phyloP scores from a whole-genome alignment of 2,888 invertebrate genomes.

The Aethes cnicana region DNA sequence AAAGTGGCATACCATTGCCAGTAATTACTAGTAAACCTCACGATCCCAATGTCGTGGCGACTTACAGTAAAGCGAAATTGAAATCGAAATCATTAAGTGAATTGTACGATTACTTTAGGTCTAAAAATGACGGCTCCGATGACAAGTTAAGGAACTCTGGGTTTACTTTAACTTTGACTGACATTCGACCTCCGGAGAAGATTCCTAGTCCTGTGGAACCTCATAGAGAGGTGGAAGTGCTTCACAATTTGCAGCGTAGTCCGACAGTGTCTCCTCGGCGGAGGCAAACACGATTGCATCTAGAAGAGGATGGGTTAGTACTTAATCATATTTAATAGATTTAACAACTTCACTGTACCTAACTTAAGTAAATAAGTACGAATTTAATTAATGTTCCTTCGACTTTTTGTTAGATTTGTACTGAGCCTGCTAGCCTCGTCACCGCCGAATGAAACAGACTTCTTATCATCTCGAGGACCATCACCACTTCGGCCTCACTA shows the following conservation, averaged over 20 bases:
- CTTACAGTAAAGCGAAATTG: slow-evolving; percentile 60
- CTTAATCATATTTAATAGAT: slow-evolving; percentile 36
- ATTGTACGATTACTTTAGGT: slow-evolving; percentile 73
- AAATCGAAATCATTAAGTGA: slow-evolving; percentile 78
- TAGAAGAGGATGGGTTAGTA: slow-evolving; percentile 73
- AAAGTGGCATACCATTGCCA: slow-evolving; percentile 71
- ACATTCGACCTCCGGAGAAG: slow-evolving; percentile 65
- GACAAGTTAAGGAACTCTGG: slow-evolving; percentile 53
- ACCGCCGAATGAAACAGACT: slow-evolving; percentile 51
- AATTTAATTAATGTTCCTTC: not conserved
- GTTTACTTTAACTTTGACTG: slow-evolving; percentile 63
- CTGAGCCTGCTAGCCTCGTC: slow-evolving; percentile 66
- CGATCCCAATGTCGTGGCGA: slow-evolving; percentile 44
- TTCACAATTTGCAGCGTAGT: slow-evolving; percentile 86
- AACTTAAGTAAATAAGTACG: not conserved
- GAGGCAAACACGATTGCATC: slow-evolving; percentile 62
- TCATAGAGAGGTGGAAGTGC: slow-evolving; percentile 85
- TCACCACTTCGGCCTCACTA: slow-evolving; percentile 63
- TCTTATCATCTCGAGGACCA: slow-evolving; percentile 58
- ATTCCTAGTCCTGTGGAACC: slow-evolving; percentile 76
- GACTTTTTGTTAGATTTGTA: slow-evolving; percentile 56
- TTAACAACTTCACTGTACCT: not conserved
- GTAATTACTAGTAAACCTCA: slow-evolving; percentile 58
- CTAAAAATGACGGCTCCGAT: slow-evolving; percentile 57
- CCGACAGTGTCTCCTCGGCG: slow-evolving; percentile 81